Evolutionary conservation across 30 jellyfish, hydroid and myxozoan genomes (phyloP), one percentile per base, ranked within the genome.

Genomic region (Hydra vulgaris): DNA sequence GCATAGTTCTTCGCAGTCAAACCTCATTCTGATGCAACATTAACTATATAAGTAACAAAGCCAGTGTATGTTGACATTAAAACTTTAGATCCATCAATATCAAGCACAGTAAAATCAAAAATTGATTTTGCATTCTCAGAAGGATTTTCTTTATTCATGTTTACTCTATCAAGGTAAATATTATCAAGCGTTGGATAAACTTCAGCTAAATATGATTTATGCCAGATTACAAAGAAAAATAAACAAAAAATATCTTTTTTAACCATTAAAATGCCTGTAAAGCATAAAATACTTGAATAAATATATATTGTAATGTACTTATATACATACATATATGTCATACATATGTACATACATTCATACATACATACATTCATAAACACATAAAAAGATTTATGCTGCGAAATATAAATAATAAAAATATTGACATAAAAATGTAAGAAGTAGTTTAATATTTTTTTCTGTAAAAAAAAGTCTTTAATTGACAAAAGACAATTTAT

Each of bases 11-110:
- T 94, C 95, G 78, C 87, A 8, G 99, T 94, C 73, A 94, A 80
- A 70, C 99, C 99, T 87, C 99, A 94, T 78, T 94, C 75, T 54
- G 97, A 88, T 25, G 99, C 99, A 76, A 94, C 90, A 71, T 94
- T 94, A 23, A 94, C 99, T 66, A 94, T 87, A 74, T 53, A 88
- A 8, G 96, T 82, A 7, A 94, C 99, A 70, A 16, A 78, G 79
- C 99, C 99, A 20, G 88, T 81, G 70, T 87, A 94, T 82, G 81
- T 85, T 7, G 92, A 79, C 27, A 94, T 56, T 18, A 73, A 53
- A 8, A 88, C 95, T n/a, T 74, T 88, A 20, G 85, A 82, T 7
- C 96, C 99, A 73, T 94, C 95, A 20, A 94, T 94, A 77, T 84
- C 96, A 26, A 69, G 25, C 8, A 85, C 99, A 4, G 89, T 74